phyloP scores from a whole-genome alignment of 1,140 invertebrate species.

The Apocrypta bakeri region DNA sequence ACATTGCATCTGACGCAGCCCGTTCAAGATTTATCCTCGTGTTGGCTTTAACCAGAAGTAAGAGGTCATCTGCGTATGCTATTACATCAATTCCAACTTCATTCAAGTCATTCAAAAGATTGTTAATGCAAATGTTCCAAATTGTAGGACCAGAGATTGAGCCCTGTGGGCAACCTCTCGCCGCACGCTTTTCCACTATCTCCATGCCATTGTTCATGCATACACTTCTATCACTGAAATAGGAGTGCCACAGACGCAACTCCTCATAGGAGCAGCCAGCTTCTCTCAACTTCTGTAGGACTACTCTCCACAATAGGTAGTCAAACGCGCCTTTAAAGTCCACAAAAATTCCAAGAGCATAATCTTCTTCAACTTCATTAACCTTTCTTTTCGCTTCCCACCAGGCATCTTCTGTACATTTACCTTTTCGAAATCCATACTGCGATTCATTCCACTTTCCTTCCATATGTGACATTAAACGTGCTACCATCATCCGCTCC shows the following conservation, averaged over 20 bases:
- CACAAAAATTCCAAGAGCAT: conserved; percentile 58
- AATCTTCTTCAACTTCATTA: conserved; percentile 36
- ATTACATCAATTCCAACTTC: neutral
- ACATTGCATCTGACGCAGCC: neutral
- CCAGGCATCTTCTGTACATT: conserved; percentile 53
- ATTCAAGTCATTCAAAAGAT: neutral
- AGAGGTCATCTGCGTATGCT: neutral
- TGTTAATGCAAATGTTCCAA: conserved; percentile 2
- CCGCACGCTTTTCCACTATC: no score
- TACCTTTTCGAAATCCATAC: conserved; percentile 35
- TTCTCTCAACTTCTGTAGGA: conserved; percentile 51
- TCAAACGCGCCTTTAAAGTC: conserved; percentile 71
- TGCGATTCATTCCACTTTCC: conserved; percentile 16
- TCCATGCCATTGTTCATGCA: neutral
- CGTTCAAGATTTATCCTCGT: neutral
- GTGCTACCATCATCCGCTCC: conserved; percentile 54
- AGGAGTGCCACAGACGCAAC: neutral
- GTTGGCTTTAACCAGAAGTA: neutral
- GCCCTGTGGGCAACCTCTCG: conserved; percentile 47
- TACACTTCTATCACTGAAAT: neutral
- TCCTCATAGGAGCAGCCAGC: neutral
- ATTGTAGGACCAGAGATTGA: conserved; percentile 20
- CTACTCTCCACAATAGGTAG: conserved; percentile 59
- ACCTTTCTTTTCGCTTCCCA: neutral
- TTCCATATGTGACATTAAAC: conserved; percentile 36